phyloP scores from a whole-genome alignment of 2,113 vertebrate genomes.

The Machaerirhynchus nigripectus region DNA sequence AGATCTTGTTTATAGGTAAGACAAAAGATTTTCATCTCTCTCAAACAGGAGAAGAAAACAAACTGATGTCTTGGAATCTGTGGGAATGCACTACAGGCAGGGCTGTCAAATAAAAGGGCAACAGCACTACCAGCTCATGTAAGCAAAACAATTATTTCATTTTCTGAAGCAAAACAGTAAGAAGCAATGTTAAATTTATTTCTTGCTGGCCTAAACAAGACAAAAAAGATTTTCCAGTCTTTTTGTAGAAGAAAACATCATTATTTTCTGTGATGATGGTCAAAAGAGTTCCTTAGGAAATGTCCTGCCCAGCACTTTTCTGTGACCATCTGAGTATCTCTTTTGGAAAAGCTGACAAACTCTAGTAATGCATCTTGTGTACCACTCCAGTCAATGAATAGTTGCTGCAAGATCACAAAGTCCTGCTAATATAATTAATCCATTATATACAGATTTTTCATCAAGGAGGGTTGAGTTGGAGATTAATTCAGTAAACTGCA shows the following conservation, averaged over 20 bases:
- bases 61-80: neutral
- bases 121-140: neutral
- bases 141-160: neutral
- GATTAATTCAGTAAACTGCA: neutral
- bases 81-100: neutral
- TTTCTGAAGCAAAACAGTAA: neutral
- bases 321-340: neutral
- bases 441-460: neutral
- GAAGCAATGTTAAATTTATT: neutral
- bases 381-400: neutral
- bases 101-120: conserved; percentile 2
- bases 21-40: neutral
- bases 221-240: neutral
- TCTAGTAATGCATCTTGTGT: neutral
- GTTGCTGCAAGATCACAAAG: neutral
- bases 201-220: neutral
- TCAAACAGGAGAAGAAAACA: neutral
- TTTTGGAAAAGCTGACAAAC: neutral
- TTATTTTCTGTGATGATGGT: neutral
- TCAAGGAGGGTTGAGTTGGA: neutral
- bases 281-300: neutral
- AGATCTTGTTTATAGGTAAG: neutral
- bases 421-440: neutral
- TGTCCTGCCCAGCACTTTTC: neutral
- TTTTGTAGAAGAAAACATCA: neutral